These are phyloP conservation scores for Andrena marginata DNA, from an alignment of 2,888 invertebrate species.

Conservation along the genomic window DNA sequence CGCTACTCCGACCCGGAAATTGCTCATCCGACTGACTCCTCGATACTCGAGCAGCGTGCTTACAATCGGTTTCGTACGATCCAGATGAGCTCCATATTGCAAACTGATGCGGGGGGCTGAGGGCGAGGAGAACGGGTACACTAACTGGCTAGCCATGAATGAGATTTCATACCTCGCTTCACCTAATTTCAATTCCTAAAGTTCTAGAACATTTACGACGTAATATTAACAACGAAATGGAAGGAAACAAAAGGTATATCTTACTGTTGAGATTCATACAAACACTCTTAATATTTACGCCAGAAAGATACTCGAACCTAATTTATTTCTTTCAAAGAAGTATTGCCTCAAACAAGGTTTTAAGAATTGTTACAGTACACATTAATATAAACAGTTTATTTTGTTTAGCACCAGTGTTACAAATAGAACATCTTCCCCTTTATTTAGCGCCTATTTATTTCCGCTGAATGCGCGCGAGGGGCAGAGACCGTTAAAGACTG, in stretches of 20 bases:
- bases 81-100: not conserved
- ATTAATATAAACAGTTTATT: not conserved
- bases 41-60: slow-evolving; percentile 47
- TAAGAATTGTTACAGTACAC: too few species aligned
- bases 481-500: not conserved
- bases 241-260: too few species aligned
- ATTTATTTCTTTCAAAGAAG: too few species aligned
- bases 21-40: slow-evolving; percentile 69
- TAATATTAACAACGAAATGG: too few species aligned
- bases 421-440: not conserved
- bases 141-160: not conserved
- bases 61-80: slow-evolving; percentile 44
- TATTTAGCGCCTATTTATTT: slow-evolving; percentile 24
- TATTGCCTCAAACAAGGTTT: too few species aligned
- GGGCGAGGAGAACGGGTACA: not conserved
- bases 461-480: not conserved
- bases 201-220: not conserved
- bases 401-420: slow-evolving; percentile 3
- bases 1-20: slow-evolving; percentile 71
- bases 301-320: too few species aligned
- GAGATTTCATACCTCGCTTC: not conserved
- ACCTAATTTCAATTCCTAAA: not conserved
- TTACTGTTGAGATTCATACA: too few species aligned
- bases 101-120: slow-evolving; percentile 19
- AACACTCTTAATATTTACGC: too few species aligned